Percentiles rank a stretch among this genome's conserved stretches.
These are phyloP conservation scores for Tokudaia muenninki DNA, from an alignment of 2,797 vertebrate species.

Conservation along the genomic window DNA sequence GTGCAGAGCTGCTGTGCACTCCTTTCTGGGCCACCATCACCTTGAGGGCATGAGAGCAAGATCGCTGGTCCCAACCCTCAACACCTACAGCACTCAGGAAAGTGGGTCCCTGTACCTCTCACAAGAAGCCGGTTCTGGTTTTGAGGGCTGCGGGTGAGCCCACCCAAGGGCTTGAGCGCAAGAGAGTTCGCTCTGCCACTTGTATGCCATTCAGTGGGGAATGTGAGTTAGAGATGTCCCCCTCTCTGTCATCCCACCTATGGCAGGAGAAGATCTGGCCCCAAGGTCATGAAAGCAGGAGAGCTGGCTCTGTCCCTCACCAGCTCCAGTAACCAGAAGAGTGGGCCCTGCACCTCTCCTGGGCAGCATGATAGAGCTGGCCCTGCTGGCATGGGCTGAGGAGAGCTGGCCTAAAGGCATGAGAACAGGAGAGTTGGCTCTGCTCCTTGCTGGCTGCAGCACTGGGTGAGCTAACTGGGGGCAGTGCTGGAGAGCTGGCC, in stretches of 20 bases:
- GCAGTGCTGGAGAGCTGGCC: neutral
- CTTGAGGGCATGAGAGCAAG: too few relatives aligned
- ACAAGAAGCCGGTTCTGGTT: neutral
- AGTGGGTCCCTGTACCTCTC: neutral
- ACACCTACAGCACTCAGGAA: neutral
- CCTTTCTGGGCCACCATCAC: neutral
- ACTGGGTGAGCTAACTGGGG: neutral
- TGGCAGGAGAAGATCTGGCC: neutral
- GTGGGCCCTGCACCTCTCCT: neutral
- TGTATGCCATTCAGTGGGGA: neutral
- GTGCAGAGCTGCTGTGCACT: neutral
- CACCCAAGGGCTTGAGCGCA: neutral
- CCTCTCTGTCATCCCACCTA: neutral
- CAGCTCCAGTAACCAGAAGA: neutral
- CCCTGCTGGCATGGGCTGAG: neutral
- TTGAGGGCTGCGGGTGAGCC: neutral
- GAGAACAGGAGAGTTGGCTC: neutral
- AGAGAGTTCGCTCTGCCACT: neutral
- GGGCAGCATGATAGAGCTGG: neutral
- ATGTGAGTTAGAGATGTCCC: neutral
- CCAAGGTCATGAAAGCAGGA: neutral
- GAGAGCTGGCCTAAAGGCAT: neutral
- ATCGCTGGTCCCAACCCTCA: neutral
- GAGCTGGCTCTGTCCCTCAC: neutral
- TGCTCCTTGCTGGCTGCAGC: neutral